phyloP scores from a whole-genome alignment of 2,113 vertebrate genomes.

The Ariopsis seemanni region DNA sequence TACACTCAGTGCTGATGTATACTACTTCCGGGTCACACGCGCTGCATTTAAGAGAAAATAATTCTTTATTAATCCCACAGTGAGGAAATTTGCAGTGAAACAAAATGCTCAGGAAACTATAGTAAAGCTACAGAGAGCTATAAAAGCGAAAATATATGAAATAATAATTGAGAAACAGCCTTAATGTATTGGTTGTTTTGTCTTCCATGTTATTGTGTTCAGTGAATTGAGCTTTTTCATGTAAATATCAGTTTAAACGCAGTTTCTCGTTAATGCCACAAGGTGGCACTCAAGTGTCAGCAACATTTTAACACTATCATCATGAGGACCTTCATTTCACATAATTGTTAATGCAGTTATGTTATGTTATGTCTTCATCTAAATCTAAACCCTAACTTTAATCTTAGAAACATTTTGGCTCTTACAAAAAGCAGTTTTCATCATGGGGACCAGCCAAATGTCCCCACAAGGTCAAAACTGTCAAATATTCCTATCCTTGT shows the following conservation, averaged over 20 bases:
- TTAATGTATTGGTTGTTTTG: not conserved
- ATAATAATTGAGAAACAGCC: not conserved
- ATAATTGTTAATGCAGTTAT: not conserved
- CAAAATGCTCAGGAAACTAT: not conserved
- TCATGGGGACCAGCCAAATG: not conserved
- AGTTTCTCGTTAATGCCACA: constrained; percentile 17
- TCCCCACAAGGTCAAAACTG: not conserved
- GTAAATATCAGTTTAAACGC: not conserved
- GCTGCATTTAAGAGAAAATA: not conserved
- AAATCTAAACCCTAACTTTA: not conserved
- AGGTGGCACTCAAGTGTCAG: constrained; percentile 35
- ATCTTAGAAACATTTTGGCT: not conserved
- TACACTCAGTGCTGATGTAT: too few species aligned
- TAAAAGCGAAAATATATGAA: not conserved
- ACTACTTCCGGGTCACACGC: not conserved
- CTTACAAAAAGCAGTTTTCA: not conserved
- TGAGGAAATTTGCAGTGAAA: too few species aligned
- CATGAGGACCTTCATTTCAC: not conserved
- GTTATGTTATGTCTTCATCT: not conserved
- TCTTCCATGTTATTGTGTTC: not conserved
- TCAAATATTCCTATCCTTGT: not conserved
- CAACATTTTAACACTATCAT: not conserved
- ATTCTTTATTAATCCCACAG: too few species aligned
- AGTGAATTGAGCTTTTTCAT: not conserved
- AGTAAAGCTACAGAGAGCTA: not conserved